A percentile compares a stretch with the other conserved stretches of the same genome.
These are phyloP conservation scores for Oreochromis mossambicus DNA, from an alignment of 2,797 vertebrate species.

Conservation along the genomic window DNA sequence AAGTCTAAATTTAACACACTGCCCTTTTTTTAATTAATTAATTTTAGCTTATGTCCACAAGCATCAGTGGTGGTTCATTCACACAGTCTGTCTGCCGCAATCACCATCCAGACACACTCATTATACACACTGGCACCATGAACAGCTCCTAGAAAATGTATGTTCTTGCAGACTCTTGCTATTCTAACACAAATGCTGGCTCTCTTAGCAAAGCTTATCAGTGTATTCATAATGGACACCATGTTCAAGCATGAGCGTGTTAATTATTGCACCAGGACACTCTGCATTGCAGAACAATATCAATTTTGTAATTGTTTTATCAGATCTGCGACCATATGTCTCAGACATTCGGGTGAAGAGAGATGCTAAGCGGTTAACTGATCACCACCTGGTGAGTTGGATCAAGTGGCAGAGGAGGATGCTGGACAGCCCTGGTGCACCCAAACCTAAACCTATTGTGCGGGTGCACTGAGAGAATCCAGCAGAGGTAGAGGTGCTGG, in stretches of 20 bases:
- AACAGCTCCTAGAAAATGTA: not conserved
- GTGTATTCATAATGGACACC: not conserved
- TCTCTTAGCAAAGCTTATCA: not conserved
- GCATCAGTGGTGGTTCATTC: not conserved
- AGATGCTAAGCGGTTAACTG: not conserved
- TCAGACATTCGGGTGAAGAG: not conserved
- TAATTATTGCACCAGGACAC: not conserved
- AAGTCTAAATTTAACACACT: not conserved
- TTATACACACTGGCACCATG: not conserved
- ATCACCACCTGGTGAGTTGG: not conserved
- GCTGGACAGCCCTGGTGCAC: not conserved
- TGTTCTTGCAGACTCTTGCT: not conserved
- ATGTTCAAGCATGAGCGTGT: not conserved
- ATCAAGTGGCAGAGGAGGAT: not conserved
- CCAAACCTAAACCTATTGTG: not conserved
- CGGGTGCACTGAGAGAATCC: not conserved
- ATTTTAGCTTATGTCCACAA: not conserved
- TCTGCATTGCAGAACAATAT: not conserved
- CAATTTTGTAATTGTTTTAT: not conserved
- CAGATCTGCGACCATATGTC: not conserved
- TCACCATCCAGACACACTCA: not conserved
- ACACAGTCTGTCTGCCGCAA: not conserved
- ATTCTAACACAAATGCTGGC: not conserved
- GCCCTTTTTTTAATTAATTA: accelerated
- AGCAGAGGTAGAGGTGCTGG: not conserved